Evolutionary conservation across 2,113 vertebrate genomes (phyloP).

Genomic region (Eptatretus burgeri): DNA sequence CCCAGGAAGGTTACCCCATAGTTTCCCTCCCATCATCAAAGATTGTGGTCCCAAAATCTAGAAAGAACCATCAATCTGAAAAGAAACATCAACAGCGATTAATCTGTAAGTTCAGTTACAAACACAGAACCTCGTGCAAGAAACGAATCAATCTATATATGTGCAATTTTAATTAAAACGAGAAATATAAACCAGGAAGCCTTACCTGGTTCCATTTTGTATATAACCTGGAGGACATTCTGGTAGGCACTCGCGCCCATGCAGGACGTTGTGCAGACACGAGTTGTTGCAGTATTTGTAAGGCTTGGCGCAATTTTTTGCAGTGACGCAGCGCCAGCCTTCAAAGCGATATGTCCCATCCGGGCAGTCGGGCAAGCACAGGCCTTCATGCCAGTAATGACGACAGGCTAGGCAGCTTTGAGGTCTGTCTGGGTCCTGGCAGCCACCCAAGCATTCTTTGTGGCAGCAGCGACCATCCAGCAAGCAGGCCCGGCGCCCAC

Average conservation of each 20-base stretch:
- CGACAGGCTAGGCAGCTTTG: slow-evolving; percentile 22
- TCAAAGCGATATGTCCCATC: slow-evolving; percentile 25
- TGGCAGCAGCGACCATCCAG: slow-evolving; percentile 21
- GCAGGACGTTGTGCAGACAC: slow-evolving; percentile 24
- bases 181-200: background rate
- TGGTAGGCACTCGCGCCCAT: slow-evolving; percentile 17
- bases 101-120: too few relatives aligned
- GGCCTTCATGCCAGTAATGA: slow-evolving; percentile 30
- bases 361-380: slow-evolving; percentile 23
- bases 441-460: slow-evolving; percentile 26
- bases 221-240: slow-evolving; percentile 29
- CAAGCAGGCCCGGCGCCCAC: slow-evolving; percentile 16
- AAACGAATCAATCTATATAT: too few relatives aligned
- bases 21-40: too few relatives aligned
- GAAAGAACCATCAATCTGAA: too few relatives aligned
- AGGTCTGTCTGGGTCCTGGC: slow-evolving; percentile 16
- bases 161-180: too few relatives aligned
- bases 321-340: slow-evolving; percentile 28
- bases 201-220: slow-evolving; percentile 42
- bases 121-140: too few relatives aligned
- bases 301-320: slow-evolving; percentile 22
- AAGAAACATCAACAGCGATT: too few relatives aligned
- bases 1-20: too few relatives aligned
- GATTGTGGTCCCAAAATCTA: too few relatives aligned
- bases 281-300: slow-evolving; percentile 22